These are phyloP conservation scores for Pammene aurita DNA, from an alignment of 2,888 invertebrate species.

Conservation along the genomic window DNA sequence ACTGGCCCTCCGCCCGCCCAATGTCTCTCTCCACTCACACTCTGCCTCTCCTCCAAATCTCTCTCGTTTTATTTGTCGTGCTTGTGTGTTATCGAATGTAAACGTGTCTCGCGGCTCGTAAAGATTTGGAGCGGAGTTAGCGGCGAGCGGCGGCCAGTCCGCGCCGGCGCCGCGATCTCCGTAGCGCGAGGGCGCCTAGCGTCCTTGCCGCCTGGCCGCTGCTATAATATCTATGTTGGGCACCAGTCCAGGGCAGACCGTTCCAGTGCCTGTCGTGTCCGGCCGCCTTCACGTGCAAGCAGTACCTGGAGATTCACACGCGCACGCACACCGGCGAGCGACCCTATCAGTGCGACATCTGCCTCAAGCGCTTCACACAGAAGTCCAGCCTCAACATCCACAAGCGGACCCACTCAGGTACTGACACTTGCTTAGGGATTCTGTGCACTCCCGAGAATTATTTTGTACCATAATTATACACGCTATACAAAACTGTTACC, in stretches of 20 bases:
- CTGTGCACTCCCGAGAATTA: background rate
- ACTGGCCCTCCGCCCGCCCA: conserved; percentile 74
- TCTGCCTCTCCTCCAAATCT: conserved; percentile 62
- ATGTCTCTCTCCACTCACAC: conserved; percentile 59
- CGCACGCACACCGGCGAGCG: conserved; percentile 84
- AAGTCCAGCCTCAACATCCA: conserved; percentile 92
- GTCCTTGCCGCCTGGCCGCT: conserved; percentile 74
- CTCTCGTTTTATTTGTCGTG: conserved; percentile 47
- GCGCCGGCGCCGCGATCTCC: conserved; percentile 78
- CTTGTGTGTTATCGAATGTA: conserved; percentile 43
- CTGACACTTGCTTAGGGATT: conserved; percentile 50
- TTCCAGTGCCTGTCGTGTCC: conserved; percentile 85
- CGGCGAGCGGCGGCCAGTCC: conserved; percentile 80
- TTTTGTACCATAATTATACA: background rate
- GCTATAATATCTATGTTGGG: conserved; percentile 82
- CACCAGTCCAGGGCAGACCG: conserved; percentile 84
- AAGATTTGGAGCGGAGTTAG: conserved; percentile 72
- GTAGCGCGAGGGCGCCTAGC: conserved; percentile 77
- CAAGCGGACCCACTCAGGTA: conserved; percentile 89
- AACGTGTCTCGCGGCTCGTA: conserved; percentile 42
- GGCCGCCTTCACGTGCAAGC: conserved; percentile 84
- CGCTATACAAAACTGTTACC: background rate
- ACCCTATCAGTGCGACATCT: conserved; percentile 88
- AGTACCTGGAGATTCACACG: conserved; percentile 85
- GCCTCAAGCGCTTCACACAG: conserved; percentile 91